A percentile compares a stretch with the other conserved stretches of the same genome.
phyloP scores from a whole-genome alignment of 1,140 invertebrate species.

The Zaprionus capensis region DNA sequence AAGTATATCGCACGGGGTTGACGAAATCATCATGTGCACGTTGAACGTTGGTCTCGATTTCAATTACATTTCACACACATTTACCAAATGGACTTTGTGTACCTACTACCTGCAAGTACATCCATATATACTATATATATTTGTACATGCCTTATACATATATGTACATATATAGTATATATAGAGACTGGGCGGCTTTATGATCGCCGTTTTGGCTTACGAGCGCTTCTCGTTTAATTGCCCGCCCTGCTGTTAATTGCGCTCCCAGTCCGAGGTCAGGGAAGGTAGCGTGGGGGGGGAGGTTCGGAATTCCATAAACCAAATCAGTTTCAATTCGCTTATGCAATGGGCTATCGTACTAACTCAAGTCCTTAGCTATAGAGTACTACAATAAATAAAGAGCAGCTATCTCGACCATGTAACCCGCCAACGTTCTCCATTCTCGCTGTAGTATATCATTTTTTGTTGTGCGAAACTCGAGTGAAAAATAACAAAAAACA shows the following conservation, averaged over 20 bases:
- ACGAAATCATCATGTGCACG: constrained; percentile 20
- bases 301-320: constrained; percentile 18
- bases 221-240: constrained; percentile 22
- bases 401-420: constrained; percentile 3
- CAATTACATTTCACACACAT: constrained; percentile 27
- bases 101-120: constrained; percentile 1
- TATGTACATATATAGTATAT: constrained; percentile 1
- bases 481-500: constrained; percentile 17
- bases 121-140: background rate
- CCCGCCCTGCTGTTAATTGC: constrained; percentile 18
- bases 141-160: background rate
- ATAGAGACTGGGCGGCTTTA: constrained; percentile 12
- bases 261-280: background rate
- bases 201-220: constrained; percentile 10
- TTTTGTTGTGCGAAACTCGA: constrained; percentile 30
- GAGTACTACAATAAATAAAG: background rate
- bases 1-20: constrained; percentile 26
- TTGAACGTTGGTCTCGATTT: constrained; percentile 19
- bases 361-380: constrained; percentile 5
- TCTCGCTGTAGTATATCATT: constrained; percentile 19
- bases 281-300: background rate
- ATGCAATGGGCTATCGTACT: constrained; percentile 1
- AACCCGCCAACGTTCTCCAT: constrained; percentile 8
- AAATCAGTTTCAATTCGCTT: constrained; percentile 21
- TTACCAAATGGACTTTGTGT: constrained; percentile 25